Conservation (phyloP, 1,140 invertebrate genomes). For the Zaprionus taronus region DNA sequence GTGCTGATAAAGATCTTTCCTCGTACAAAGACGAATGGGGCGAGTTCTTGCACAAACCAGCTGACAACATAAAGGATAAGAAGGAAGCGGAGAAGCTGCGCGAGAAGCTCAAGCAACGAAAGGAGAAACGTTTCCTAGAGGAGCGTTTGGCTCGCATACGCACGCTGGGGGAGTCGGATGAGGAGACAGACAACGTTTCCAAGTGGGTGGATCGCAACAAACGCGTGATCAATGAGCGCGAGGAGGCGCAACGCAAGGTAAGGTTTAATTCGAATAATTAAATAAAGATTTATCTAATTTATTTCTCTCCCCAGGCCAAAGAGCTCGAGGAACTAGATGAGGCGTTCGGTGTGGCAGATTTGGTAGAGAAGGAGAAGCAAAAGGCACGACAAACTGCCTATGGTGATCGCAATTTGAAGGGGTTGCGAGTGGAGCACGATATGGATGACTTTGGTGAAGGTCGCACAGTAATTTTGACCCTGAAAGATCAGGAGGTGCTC, state of each 20-base stretch:
- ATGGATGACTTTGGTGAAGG: slow-evolving; percentile 93
- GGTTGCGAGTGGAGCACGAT: slow-evolving; percentile 95
- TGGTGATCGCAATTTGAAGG: slow-evolving; percentile 89
- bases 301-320: slow-evolving; percentile 88
- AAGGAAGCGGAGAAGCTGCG: slow-evolving; percentile 92
- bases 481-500: slow-evolving; percentile 96
- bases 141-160: slow-evolving; percentile 88
- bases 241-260: slow-evolving; percentile 94
- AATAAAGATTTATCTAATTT: not conserved
- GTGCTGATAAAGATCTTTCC: slow-evolving; percentile 84
- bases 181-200: slow-evolving; percentile 89
- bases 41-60: slow-evolving; percentile 97
- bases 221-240: slow-evolving; percentile 91
- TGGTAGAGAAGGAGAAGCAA: slow-evolving; percentile 92
- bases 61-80: slow-evolving; percentile 92
- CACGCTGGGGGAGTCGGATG: slow-evolving; percentile 90
- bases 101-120: slow-evolving; percentile 90
- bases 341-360: slow-evolving; percentile 95
- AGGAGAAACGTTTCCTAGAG: slow-evolving; percentile 93
- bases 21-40: slow-evolving; percentile 92
- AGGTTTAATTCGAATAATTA: slow-evolving; percentile 33
- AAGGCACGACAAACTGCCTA: slow-evolving; percentile 88
- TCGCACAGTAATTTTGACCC: slow-evolving; percentile 93
- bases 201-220: slow-evolving; percentile 94
- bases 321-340: slow-evolving; percentile 97